Conservation (phyloP, 2,113 vertebrate species). For the Chloropsis cyanopogon region DNA sequence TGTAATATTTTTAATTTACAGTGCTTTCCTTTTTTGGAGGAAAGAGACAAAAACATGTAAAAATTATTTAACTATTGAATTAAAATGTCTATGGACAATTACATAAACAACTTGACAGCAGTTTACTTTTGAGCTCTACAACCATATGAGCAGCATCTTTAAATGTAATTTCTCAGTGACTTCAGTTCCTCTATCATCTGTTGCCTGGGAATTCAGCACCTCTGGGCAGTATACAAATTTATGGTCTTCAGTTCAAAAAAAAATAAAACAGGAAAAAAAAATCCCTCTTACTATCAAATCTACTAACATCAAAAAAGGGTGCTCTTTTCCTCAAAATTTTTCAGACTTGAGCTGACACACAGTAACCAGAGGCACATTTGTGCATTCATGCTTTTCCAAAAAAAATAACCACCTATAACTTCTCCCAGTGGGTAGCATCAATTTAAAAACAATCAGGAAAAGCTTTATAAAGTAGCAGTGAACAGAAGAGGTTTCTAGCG, state of each 20-base stretch:
- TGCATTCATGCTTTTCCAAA: neutral
- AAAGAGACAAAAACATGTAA: neutral
- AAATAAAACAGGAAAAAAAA: neutral
- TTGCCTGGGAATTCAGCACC: neutral
- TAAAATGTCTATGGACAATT: neutral
- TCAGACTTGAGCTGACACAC: neutral
- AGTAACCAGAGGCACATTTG: neutral
- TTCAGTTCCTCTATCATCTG: neutral
- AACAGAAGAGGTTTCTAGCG: conserved; percentile 42
- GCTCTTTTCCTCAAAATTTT: neutral
- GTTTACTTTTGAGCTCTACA: neutral
- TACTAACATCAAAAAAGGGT: neutral
- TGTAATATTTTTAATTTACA: neutral
- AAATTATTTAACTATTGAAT: neutral
- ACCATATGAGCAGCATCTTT: neutral
- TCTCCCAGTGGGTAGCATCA: neutral
- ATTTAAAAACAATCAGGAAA: conserved; percentile 40
- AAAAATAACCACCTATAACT: neutral
- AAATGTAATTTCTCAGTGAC: neutral
- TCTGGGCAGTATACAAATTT: neutral
- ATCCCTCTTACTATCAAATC: neutral
- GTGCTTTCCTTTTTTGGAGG: neutral
- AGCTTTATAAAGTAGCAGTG: neutral
- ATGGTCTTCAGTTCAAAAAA: neutral
- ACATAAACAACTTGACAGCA: neutral